phyloP scores from a whole-genome alignment of 2,797 vertebrate species.

The Acanthurus tractus region DNA sequence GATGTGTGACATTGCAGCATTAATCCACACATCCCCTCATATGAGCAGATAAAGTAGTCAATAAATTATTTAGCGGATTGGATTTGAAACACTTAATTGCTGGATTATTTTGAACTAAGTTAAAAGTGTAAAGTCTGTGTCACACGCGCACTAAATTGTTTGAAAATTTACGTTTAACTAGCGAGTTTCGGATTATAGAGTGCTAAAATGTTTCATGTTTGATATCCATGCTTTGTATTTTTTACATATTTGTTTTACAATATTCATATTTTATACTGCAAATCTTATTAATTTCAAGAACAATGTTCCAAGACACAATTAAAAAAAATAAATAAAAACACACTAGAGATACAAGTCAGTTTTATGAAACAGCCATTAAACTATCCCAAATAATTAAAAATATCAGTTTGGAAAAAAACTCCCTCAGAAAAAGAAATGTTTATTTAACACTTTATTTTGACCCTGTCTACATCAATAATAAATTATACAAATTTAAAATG shows the following conservation, averaged over 20 bases:
- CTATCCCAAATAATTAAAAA: not conserved
- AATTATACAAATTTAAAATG: no score
- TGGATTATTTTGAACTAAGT: conserved; percentile 4
- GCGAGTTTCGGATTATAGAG: not conserved
- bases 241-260: not conserved
- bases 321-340: not conserved
- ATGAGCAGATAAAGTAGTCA: conserved; percentile 21
- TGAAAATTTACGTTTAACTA: conserved; percentile 6
- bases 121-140: no score
- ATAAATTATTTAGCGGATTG: conserved; percentile 29
- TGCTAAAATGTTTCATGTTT: not conserved
- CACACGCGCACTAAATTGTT: not conserved
- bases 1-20: conserved; percentile 20
- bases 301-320: not conserved
- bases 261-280: not conserved
- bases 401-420: not conserved
- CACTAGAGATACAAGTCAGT: not conserved
- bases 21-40: conserved; percentile 16
- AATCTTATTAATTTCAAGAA: not conserved
- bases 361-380: not conserved
- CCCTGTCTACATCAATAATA: not conserved
- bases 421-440: not conserved
- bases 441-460: not conserved
- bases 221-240: not conserved
- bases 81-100: conserved; percentile 6